Conservation (phyloP, 1,140 invertebrate genomes). For the Drosophila nigrodunni region DNA sequence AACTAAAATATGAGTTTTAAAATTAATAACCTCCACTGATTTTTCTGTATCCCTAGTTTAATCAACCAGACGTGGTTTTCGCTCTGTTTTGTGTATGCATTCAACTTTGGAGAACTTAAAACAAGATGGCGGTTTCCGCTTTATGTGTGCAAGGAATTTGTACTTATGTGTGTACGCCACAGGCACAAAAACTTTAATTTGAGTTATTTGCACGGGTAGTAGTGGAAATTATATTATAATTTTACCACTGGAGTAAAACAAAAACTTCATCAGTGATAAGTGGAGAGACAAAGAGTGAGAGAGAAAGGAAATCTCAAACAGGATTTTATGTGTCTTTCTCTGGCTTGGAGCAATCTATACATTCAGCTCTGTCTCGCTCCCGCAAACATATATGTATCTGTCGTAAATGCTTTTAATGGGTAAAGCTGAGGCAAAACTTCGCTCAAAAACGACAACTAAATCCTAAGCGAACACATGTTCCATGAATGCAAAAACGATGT, state of each 20-base stretch:
- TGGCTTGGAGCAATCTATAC: not conserved
- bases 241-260: conserved; percentile 59
- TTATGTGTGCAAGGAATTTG: conserved; percentile 11
- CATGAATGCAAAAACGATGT: conserved; percentile 75
- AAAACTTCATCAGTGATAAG: conserved; percentile 71
- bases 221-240: conserved; percentile 79
- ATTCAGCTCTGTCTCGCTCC: conserved; percentile 31
- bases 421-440: conserved; percentile 49
- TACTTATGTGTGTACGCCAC: conserved; percentile 46
- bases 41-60: conserved; percentile 2
- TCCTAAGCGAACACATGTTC: conserved; percentile 62
- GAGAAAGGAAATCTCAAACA: not conserved
- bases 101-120: conserved; percentile 70
- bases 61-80: conserved; percentile 39
- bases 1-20: not conserved
- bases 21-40: not conserved
- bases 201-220: conserved; percentile 73
- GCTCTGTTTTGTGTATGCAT: conserved; percentile 51
- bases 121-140: conserved; percentile 63
- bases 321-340: not conserved
- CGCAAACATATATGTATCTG: conserved; percentile 16
- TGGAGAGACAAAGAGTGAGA: not conserved
- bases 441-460: conserved; percentile 66
- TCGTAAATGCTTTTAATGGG: conserved; percentile 67
- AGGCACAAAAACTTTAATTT: conserved; percentile 79